Evolutionary conservation across 30 jellyfish, hydroid and myxozoan genomes (phyloP), one percentile per base, ranked within the genome.

Genomic region (Aurelia aurita): DNA sequence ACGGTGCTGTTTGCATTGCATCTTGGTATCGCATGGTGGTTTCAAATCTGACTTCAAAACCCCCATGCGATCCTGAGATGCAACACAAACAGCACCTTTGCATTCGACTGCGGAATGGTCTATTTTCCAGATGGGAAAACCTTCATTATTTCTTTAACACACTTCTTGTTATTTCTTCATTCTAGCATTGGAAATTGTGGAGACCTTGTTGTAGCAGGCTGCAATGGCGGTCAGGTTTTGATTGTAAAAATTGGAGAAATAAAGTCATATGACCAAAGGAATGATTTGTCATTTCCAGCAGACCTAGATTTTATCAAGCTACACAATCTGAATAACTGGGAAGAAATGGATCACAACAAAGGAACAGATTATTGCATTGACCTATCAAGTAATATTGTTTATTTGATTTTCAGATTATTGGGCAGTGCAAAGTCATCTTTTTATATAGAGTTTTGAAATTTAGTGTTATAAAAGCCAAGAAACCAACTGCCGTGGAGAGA

Each of bases 201-300:
- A 54, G 47, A 32, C 16, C 58, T 83, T 18, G 81, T 83, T 5
- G 66, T 70, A 0, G 81, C 58, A 58, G 93, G 93, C 10, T 83
- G 93, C 81, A 43, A 58, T 28, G 93, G 93, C 11, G 93, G 93
- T 53, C 93, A 83, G 27, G 82, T 68, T 26, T 70, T 83, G 80
- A 29, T 83, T 19, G 60, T 83, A 16, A 57, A 64, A 27, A 83
- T 83, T 69, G 93, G 93, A 1, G 79, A 83, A 58, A 83, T 83
- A 47, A 69, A 58, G 6, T 18, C 93, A 1, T 83, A 83, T 61
- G 93, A 83, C 20, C 93, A 83, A 14, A 23, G 83, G 61, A 69
- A 83, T 49, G 93, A 83, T 58, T 3, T 83, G 47, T 69, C 87
- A 22, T 58, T 69, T 58, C 93, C 93, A 54, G 93, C 93, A 1